Conservation (phyloP, 2,888 invertebrate genomes). For the Rhodophaea formosa region DNA sequence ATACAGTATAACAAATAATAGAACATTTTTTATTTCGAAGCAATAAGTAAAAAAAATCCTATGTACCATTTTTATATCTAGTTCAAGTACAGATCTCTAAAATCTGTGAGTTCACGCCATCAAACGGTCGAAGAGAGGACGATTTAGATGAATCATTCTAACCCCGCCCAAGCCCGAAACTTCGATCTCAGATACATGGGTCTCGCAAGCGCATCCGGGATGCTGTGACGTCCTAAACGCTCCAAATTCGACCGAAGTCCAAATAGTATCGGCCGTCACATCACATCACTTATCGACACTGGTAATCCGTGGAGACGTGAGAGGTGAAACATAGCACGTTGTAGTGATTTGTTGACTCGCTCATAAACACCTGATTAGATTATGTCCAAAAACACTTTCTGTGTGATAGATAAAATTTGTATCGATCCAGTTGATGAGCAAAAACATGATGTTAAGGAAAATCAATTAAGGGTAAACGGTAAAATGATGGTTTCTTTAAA, state of each 20-base stretch:
- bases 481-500: too few species aligned
- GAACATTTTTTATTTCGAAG: too few species aligned
- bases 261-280: slow-evolving; percentile 8
- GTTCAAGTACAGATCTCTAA: too few species aligned
- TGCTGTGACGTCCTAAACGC: slow-evolving; percentile 21
- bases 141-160: neutral
- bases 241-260: slow-evolving; percentile 19
- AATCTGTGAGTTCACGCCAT: too few species aligned
- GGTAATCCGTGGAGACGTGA: slow-evolving; percentile 29
- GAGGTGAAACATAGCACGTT: slow-evolving; percentile 31
- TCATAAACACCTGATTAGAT: slow-evolving; percentile 42
- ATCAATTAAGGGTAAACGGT: too few species aligned
- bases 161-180: neutral
- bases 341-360: slow-evolving; percentile 45
- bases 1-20: too few species aligned
- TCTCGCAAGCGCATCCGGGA: slow-evolving; percentile 22
- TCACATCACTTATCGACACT: slow-evolving; percentile 27
- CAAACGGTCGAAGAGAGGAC: neutral
- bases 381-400: slow-evolving; percentile 25
- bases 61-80: too few species aligned
- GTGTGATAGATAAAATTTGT: neutral
- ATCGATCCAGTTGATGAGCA: neutral
- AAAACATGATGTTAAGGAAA: neutral
- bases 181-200: neutral
- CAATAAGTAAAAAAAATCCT: too few species aligned